Evolutionary conservation across 2,888 invertebrate species (phyloP), one percentile per base, ranked within the genome.

Genomic region (Trileptium ribeirensis): DNA sequence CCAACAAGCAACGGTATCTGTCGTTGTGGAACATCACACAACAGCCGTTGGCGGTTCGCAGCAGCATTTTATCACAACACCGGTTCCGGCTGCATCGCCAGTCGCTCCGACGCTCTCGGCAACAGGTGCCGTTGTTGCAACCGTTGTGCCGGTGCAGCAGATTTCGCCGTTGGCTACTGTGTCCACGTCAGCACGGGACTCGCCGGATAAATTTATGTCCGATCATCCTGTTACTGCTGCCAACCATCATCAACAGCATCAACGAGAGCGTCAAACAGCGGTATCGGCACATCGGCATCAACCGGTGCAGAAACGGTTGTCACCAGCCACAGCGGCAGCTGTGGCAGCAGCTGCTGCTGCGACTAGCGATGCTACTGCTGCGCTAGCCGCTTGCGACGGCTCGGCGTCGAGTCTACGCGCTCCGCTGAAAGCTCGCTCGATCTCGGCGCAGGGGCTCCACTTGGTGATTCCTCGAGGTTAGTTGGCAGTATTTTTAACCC

Each of bases 401-500:
- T n/a, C n/a, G n/a, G 51, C 8, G 8, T 8, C 51, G 24, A 24
- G 51, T 24, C 8, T 8, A 24, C 8, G 51, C 8, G 24, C 51
- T 8, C 8, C 39, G 3, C 29, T 64, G 64, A 64, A 40, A 40
- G 37, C 64, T 15, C 24, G 64, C 2, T 78, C 64, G 15, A 31
- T 64, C 3, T 64, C 79, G 2, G 79, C 79, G 70, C 80, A 70
- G 51, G 39, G 74, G 29, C 80, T 82, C 24, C 82, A 82, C 74
- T 64, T 82, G 36, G 82, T 82, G 1, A 82, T 82, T 19, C 82
- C 82, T 33, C 77, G 24, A 36, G 33, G n/a, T 40, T 33, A 79
- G 78, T 19, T 74, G 74, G 29, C 80, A 15, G 24, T n/a, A n/a
- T n/a, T n/a, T n/a, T n/a, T n/a, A n/a, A n/a, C n/a, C n/a, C n/a